These are phyloP conservation scores for Gryon sp. DNA, from an alignment of 1,140 invertebrate species.

Conservation along the genomic window DNA sequence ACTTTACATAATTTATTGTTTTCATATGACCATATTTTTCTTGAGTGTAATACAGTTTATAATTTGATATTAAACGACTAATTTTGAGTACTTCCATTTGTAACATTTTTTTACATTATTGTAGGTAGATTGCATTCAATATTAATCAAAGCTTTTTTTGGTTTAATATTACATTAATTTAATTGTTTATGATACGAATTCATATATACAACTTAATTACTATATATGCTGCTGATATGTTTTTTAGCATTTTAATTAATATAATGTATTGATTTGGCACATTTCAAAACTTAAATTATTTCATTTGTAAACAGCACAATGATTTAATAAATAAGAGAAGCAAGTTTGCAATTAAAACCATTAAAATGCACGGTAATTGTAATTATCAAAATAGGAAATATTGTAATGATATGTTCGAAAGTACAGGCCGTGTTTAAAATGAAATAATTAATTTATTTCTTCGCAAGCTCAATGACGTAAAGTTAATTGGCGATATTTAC, in stretches of 20 bases:
- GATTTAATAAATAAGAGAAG: conserved; percentile 25
- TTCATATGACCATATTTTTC: no score
- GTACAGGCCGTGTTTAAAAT: not conserved
- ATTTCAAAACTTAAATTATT: conserved; percentile 40
- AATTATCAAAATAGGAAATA: conserved; percentile 26
- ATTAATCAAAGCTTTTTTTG: not conserved
- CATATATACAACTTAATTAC: not conserved
- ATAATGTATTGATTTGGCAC: conserved; percentile 33
- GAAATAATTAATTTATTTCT: conserved; percentile 23
- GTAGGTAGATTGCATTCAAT: no score
- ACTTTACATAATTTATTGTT: no score
- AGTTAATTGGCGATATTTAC: not conserved
- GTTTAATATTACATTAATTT: conserved; percentile 14
- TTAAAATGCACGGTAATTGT: conserved; percentile 27
- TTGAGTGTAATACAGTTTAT: no score
- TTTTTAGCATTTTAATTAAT: conserved; percentile 44
- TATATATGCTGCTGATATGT: conserved; percentile 1
- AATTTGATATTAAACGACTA: no score
- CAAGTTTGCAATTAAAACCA: conserved; percentile 6
- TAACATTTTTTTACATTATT: no score
- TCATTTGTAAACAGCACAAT: conserved; percentile 37
- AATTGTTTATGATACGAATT: conserved; percentile 9
- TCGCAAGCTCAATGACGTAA: not conserved
- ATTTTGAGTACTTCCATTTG: no score
- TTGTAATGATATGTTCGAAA: conserved; percentile 1